Evolutionary conservation across 2,113 vertebrate species (phyloP).

Genomic region (Perccottus glenii): DNA sequence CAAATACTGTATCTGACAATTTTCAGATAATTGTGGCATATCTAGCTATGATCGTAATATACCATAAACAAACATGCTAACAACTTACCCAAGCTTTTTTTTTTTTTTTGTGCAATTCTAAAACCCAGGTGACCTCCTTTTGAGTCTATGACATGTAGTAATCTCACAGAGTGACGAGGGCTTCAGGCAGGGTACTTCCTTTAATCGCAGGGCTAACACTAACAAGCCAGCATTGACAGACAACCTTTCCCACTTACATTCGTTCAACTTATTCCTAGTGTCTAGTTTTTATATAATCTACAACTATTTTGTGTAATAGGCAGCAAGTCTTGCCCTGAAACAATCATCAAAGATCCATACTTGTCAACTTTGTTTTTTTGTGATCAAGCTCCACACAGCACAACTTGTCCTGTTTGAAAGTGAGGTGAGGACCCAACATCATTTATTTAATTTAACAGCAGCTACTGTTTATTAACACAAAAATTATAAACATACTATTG

Average conservation of each 20-base stretch:
- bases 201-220: constrained; percentile 10
- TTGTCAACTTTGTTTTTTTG: constrained; percentile 17
- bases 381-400: constrained; percentile 17
- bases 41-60: too few species aligned
- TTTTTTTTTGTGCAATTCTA: too few species aligned
- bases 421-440: background rate
- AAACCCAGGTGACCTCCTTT: too few species aligned
- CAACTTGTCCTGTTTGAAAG: constrained; percentile 2
- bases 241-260: background rate
- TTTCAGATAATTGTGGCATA: too few species aligned
- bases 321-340: background rate
- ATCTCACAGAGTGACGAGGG: too few species aligned
- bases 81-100: too few species aligned
- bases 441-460: background rate
- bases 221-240: background rate
- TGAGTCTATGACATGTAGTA: too few species aligned
- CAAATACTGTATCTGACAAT: too few species aligned
- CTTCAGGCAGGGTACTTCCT: too few species aligned
- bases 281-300: background rate
- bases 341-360: constrained; percentile 3
- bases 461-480: background rate
- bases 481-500: background rate
- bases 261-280: too few species aligned
- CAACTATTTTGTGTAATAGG: background rate
- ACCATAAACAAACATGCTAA: too few species aligned